phyloP scores from a whole-genome alignment of 2,113 vertebrate genomes.

The Ondatra zibethicus region DNA sequence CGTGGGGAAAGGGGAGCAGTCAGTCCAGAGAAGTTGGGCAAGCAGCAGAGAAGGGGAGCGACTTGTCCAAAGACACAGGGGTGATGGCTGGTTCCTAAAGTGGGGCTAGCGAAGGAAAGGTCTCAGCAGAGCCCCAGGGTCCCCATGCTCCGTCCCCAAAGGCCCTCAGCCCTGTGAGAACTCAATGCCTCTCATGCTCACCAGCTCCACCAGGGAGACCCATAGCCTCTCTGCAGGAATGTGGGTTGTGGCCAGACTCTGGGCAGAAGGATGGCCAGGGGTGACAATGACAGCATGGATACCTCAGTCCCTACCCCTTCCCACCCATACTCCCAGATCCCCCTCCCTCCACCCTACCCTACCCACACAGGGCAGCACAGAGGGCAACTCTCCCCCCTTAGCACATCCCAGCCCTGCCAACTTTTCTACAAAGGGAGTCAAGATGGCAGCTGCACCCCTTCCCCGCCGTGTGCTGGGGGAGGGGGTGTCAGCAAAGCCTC shows the following conservation, averaged over 20 bases:
- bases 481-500: not conserved
- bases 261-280: slow-evolving; percentile 55
- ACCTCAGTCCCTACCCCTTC: not conserved
- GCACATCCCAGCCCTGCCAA: not conserved
- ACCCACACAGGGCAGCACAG: not conserved
- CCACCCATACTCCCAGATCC: not conserved
- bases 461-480: too few species aligned
- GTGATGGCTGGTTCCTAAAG: not conserved
- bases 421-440: not conserved
- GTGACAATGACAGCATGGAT: not conserved
- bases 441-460: not conserved
- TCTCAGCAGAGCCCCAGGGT: not conserved
- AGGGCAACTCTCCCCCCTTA: not conserved
- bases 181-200: slow-evolving; percentile 69
- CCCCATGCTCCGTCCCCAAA: not conserved
- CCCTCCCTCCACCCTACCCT: accelerated
- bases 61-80: not conserved
- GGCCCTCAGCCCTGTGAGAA: slow-evolving; percentile 71
- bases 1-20: not conserved
- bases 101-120: not conserved
- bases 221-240: slow-evolving; percentile 64
- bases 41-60: not conserved
- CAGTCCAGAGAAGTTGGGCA: not conserved
- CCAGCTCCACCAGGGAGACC: slow-evolving; percentile 76
- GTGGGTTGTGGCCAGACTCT: slow-evolving; percentile 59